These are phyloP conservation scores for Chironomus tepperi DNA, from an alignment of 1,140 invertebrate genomes.

Conservation along the genomic window DNA sequence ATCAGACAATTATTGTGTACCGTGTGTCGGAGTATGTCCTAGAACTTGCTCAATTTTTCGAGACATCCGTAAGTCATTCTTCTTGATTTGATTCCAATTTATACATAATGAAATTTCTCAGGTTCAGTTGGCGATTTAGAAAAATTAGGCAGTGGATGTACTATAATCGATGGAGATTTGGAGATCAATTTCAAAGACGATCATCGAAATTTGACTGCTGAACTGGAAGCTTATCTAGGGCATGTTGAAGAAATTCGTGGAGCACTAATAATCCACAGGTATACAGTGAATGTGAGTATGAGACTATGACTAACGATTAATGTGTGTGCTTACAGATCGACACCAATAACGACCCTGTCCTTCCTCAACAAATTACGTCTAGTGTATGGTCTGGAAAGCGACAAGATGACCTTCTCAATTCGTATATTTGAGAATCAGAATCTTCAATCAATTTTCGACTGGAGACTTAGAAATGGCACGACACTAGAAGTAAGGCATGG, in stretches of 20 bases:
- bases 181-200: conserved; percentile 27
- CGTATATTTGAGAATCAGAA: not conserved
- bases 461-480: not conserved
- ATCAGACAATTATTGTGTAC: conserved; percentile 25
- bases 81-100: not conserved
- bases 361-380: not conserved
- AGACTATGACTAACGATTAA: too few relatives aligned
- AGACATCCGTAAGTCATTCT: not conserved
- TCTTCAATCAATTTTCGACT: not conserved
- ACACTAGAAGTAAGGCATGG: not conserved
- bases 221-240: conserved; percentile 59
- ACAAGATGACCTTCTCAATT: not conserved
- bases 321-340: not conserved
- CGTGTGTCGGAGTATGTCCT: conserved; percentile 26
- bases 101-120: too few relatives aligned
- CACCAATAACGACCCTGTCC: not conserved
- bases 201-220: conserved; percentile 46
- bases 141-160: conserved; percentile 27
- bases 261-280: conserved; percentile 57
- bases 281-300: conserved; percentile 29
- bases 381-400: not conserved
- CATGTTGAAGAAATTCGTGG: conserved; percentile 61
- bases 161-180: conserved; percentile 36
- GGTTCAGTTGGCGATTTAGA: not conserved
- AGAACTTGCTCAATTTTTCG: not conserved